Conservation (phyloP, 1,140 invertebrate species). For the Glomeris maerens region DNA sequence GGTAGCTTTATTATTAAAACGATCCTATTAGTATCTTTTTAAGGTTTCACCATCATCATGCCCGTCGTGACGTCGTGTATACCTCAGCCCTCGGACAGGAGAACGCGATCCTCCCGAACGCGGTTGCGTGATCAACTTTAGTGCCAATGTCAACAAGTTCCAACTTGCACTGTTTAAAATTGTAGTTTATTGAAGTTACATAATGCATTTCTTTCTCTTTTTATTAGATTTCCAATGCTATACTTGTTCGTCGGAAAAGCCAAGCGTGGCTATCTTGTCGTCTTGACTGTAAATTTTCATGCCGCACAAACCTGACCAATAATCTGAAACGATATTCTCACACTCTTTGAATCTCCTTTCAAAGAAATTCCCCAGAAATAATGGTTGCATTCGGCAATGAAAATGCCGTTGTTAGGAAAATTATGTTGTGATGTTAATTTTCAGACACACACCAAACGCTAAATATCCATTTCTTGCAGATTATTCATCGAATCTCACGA, state of each 20-base stretch:
- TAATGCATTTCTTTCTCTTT: too few species aligned
- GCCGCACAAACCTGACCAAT: conserved; percentile 64
- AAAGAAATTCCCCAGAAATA: too few species aligned
- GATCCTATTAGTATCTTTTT: background rate
- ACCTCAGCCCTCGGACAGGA: conserved; percentile 54
- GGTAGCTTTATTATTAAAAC: conserved; percentile 37
- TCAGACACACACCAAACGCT: too few species aligned
- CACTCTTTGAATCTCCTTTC: too few species aligned
- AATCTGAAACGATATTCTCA: conserved; percentile 43
- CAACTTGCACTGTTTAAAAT: conserved; percentile 46
- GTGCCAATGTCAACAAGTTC: conserved; percentile 56
- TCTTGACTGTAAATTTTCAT: conserved; percentile 48
- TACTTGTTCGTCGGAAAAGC: conserved; percentile 55
- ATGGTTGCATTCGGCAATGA: too few species aligned
- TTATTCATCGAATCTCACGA: too few species aligned
- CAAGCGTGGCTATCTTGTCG: conserved; percentile 35
- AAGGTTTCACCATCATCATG: background rate
- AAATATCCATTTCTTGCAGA: too few species aligned
- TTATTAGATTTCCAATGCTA: too few species aligned
- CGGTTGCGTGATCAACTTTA: conserved; percentile 67
- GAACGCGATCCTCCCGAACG: conserved; percentile 91
- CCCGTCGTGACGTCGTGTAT: background rate
- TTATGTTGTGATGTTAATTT: too few species aligned
- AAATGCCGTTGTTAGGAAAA: too few species aligned
- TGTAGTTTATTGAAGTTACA: too few species aligned